phyloP scores from a whole-genome alignment of 1,140 invertebrate species.

The Adoxophyes honmai region DNA sequence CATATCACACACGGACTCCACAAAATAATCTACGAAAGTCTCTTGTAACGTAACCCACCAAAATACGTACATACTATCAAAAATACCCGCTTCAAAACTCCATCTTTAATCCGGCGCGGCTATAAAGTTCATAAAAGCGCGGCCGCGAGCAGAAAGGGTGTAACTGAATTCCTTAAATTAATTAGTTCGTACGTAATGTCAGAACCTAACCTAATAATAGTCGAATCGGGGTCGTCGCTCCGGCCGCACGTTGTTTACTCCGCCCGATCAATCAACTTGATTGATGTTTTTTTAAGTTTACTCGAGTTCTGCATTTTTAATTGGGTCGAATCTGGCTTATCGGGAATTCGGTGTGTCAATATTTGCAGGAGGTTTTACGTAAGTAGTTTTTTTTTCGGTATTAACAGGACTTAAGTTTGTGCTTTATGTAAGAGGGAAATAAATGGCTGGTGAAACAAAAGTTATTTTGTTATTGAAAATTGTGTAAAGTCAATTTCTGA shows the following conservation, averaged over 20 bases:
- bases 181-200: conserved; percentile 31
- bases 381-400: neutral
- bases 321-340: conserved; percentile 25
- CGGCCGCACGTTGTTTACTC: conserved; percentile 32
- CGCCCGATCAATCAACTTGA: conserved; percentile 51
- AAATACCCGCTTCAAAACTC: too few species aligned
- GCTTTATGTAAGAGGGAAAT: too few species aligned
- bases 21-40: too few species aligned
- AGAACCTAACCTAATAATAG: conserved; percentile 38
- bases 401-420: too few species aligned
- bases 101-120: too few species aligned
- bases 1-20: too few species aligned
- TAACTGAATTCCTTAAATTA: conserved; percentile 27
- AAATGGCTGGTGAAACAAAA: too few species aligned
- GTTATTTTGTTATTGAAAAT: too few species aligned
- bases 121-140: too few species aligned
- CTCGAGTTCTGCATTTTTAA: conserved; percentile 29
- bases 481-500: too few species aligned
- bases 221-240: conserved; percentile 37
- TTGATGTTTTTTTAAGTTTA: conserved; percentile 41
- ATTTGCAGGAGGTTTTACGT: neutral
- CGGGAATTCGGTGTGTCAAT: conserved; percentile 14
- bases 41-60: too few species aligned
- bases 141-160: neutral
- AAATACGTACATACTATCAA: too few species aligned